A percentile compares a stretch with the other conserved stretches of the same genome.
Conservation (phyloP, 2,888 invertebrate species). For the Drosophila meridionalis region DNA sequence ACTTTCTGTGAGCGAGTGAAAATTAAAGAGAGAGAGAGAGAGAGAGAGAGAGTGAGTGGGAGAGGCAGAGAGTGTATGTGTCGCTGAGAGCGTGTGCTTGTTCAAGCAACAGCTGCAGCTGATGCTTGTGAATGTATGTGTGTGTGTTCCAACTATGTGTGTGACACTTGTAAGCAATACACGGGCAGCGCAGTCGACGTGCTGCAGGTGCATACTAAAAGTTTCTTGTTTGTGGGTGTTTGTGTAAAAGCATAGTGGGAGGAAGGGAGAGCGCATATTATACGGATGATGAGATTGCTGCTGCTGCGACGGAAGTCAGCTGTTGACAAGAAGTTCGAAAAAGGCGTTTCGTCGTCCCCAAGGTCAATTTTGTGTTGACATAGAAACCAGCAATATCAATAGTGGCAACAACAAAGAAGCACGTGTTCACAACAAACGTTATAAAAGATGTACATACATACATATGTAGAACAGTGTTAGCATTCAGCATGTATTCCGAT, state of each 20-base stretch:
- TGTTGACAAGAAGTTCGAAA: constrained; percentile 57
- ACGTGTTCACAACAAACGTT: constrained; percentile 38
- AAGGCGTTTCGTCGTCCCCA: constrained; percentile 39
- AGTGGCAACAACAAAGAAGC: constrained; percentile 49
- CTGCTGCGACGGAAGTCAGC: constrained; percentile 39
- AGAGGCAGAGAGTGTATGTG: constrained; percentile 5
- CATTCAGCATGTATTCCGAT: constrained; percentile 63
- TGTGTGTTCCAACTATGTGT: constrained; percentile 20
- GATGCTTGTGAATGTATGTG: constrained; percentile 19
- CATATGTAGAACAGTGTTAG: constrained; percentile 11
- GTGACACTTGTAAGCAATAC: constrained; percentile 58
- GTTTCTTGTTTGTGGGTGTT: constrained; percentile 1
- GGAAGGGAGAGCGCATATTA: constrained; percentile 10
- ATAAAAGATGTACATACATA: constrained; percentile 26
- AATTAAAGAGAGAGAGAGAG: not conserved
- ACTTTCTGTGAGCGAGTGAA: constrained; percentile 6
- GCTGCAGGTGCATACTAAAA: constrained; percentile 33
- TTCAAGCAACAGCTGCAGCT: constrained; percentile 58
- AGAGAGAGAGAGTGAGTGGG: constrained; percentile 7
- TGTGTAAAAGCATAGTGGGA: constrained; percentile 9
- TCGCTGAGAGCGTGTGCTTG: constrained; percentile 30
- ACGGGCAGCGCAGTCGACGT: constrained; percentile 25
- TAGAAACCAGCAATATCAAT: constrained; percentile 64
- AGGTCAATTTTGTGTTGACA: constrained; percentile 76
- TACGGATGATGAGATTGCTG: constrained; percentile 13